phyloP scores from a whole-genome alignment of 1,140 invertebrate genomes.

The Drosophila lacertosa region DNA sequence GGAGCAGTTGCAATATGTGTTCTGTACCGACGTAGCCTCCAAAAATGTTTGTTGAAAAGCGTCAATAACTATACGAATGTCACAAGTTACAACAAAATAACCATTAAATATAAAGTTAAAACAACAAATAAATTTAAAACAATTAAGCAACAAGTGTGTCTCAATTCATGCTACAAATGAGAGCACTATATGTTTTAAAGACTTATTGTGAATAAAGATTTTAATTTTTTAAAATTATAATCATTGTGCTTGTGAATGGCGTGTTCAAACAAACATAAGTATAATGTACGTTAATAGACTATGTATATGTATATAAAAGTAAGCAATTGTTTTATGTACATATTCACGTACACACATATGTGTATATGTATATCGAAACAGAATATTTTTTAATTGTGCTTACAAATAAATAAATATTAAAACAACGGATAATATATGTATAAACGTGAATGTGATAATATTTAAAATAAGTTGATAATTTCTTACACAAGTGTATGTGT shows the following conservation, averaged over 20 bases:
- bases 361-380: too few relatives aligned
- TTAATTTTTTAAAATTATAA: constrained; percentile 9
- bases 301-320: constrained; percentile 1
- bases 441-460: neutral
- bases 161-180: constrained; percentile 25
- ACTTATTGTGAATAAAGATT: constrained; percentile 33
- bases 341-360: neutral
- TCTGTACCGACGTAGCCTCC: constrained; percentile 33
- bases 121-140: constrained; percentile 14
- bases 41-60: constrained; percentile 34
- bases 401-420: too few relatives aligned
- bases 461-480: neutral
- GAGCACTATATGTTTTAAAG: constrained; percentile 2
- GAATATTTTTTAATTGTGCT: too few relatives aligned
- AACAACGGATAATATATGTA: too few relatives aligned
- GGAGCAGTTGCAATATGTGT: constrained; percentile 49
- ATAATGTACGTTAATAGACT: constrained; percentile 6
- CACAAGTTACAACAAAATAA: constrained; percentile 8
- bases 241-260: constrained; percentile 30
- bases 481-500: neutral
- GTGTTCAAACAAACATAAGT: constrained; percentile 17
- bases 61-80: constrained; percentile 31
- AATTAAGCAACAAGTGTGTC: constrained; percentile 42
- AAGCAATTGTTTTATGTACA: neutral
- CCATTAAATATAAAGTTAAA: constrained; percentile 26